Base-by-base conservation (phyloP, 2,113 vertebrate species). In the Dicaeum eximium region DNA sequence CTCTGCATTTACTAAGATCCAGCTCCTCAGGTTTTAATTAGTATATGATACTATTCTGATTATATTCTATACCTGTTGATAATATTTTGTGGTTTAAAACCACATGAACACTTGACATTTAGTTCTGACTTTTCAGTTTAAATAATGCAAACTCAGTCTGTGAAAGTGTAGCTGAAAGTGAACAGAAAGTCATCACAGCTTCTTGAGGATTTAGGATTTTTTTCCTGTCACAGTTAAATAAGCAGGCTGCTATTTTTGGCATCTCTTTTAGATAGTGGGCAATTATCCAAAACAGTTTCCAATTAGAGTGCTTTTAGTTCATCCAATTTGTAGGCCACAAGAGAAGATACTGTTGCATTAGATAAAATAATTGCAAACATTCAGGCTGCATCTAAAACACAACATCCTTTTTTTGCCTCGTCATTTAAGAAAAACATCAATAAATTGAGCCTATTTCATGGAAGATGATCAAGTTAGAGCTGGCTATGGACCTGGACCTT, bases 261-360 rank as follows among this genome's bases (percentile, higher is more conserved):
- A 50, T 87, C 53, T 87, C 40, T 81, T 84, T 56, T 53, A 91
- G 28, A 38, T 35, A 84, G 57, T 57, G 66, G 58, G 89, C 78
- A 90, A 50, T 91, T 89, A 80, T 84, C 67, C 94, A 93, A 92
- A 45, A 50, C 75, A 82, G 37, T 75, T 94, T 94, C 51, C 53
- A 91, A 65, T 85, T 85, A 75, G 70, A 85, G 50, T 67, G 53
- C 80, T 95, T 90, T 92, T 92, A 91, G 37, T 67, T 85, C 57
- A 80, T 92, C 54, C 73, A 75, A 45, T 95, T 53, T 91, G 31
- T 87, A 86, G 70, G 24, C 69, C 40, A 53, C 37, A 54, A 77
- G 65, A 81, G 45, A 81, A 95, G 73, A 84, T 60, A 81, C 22
- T 20, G 8, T 79, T 25, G 13, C 65, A 87, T 75, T 81, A 90